phyloP scores from a whole-genome alignment of 2,797 vertebrate species.

The Siniperca scherzeri region DNA sequence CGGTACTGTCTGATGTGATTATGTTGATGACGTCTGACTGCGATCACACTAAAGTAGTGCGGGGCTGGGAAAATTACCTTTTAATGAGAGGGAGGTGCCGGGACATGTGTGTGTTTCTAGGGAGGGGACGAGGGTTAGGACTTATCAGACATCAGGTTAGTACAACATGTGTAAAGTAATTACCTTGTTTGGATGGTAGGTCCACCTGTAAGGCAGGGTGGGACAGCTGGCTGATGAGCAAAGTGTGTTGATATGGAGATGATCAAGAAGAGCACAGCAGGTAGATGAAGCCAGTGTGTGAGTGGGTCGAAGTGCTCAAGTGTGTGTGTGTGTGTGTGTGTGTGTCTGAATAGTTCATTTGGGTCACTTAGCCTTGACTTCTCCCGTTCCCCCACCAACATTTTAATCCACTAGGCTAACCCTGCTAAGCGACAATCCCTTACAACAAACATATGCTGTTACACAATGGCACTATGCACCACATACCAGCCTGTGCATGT shows the following conservation, averaged over 20 bases:
- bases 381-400: conserved; percentile 34
- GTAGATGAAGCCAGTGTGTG: conserved; percentile 22
- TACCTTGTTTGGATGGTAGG: conserved; percentile 19
- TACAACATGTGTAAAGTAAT: conserved; percentile 10
- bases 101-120: conserved; percentile 28
- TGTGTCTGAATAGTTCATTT: conserved; percentile 20
- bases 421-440: conserved; percentile 63
- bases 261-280: conserved; percentile 19
- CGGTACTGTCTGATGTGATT: background rate
- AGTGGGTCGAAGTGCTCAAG: background rate
- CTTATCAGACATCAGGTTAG: conserved; percentile 3
- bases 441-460: conserved; percentile 39
- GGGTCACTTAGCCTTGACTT: conserved; percentile 45
- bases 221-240: conserved; percentile 58
- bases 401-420: conserved; percentile 68
- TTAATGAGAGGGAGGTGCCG: conserved; percentile 17
- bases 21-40: background rate
- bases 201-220: conserved; percentile 42
- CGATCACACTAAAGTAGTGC: background rate
- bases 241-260: conserved; percentile 3
- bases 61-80: background rate
- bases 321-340: conserved; percentile 17
- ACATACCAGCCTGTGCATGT: background rate
- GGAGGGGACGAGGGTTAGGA: conserved; percentile 18
- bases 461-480: conserved; percentile 30